Percentiles rank a stretch among this genome's conserved stretches.
Evolutionary conservation across 53 echinoderm and acorn worm species (phyloP).

Genomic region (Temnopleurus reevesii): DNA sequence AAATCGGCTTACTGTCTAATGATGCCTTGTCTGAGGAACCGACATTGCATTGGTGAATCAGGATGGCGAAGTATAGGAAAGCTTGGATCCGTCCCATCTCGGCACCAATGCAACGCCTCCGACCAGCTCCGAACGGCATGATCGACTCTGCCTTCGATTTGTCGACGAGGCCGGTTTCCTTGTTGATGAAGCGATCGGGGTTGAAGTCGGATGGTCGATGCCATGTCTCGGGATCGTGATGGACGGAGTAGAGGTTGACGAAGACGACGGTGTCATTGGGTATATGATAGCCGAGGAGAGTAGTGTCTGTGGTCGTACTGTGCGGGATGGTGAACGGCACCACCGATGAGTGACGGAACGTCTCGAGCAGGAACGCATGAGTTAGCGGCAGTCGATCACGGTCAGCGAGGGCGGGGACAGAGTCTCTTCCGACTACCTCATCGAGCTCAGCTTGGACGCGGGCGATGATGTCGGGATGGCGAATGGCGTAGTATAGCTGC

Average conservation of each 20-base stretch:
- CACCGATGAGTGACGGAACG: slow-evolving; percentile 72
- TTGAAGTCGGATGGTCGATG: slow-evolving; percentile 61
- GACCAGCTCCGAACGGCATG: slow-evolving; percentile 87
- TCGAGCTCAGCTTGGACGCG: slow-evolving; percentile 61
- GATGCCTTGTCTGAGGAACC: slow-evolving; percentile 65
- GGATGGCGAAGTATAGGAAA: slow-evolving; percentile 83
- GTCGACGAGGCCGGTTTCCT: slow-evolving; percentile 68
- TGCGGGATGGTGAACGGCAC: slow-evolving; percentile 86
- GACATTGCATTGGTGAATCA: slow-evolving; percentile 80
- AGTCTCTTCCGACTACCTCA: slow-evolving; percentile 57
- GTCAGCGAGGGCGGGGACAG: slow-evolving; percentile 64
- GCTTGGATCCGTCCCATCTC: slow-evolving; percentile 85
- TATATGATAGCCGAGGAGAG: slow-evolving; percentile 77
- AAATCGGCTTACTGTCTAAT: slow-evolving; percentile 59
- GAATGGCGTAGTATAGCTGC: slow-evolving; percentile 74
- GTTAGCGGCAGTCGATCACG: slow-evolving; percentile 79
- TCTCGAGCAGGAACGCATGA: slow-evolving; percentile 80
- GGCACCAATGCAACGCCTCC: slow-evolving; percentile 90
- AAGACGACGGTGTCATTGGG: slow-evolving; percentile 88
- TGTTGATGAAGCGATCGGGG: slow-evolving; percentile 78
- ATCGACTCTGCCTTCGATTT: slow-evolving; percentile 70
- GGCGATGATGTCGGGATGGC: slow-evolving; percentile 69
- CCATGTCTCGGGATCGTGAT: slow-evolving; percentile 52
- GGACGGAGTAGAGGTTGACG: slow-evolving; percentile 69
- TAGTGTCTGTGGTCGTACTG: slow-evolving; percentile 82